phyloP scores from a whole-genome alignment of 2,113 vertebrate genomes.

The Anoplopoma fimbria region DNA sequence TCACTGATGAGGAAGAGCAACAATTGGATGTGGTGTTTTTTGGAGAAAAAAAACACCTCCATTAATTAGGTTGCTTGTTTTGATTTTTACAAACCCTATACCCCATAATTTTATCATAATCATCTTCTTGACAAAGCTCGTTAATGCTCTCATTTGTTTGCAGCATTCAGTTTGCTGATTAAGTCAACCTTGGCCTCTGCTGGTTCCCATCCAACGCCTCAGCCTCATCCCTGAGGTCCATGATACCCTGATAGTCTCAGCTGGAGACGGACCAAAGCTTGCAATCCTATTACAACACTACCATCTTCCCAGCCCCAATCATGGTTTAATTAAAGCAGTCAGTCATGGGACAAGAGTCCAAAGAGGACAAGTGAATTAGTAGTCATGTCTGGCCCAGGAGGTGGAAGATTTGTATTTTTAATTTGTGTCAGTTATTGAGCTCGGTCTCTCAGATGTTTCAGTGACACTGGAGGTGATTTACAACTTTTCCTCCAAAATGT shows the following conservation, averaged over 20 bases:
- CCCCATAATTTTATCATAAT: too few relatives aligned
- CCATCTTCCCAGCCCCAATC: slow-evolving; percentile 71
- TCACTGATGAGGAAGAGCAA: background rate
- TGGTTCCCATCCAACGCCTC: slow-evolving; percentile 54
- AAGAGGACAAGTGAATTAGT: slow-evolving; percentile 67
- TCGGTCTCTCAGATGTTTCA: slow-evolving; percentile 29
- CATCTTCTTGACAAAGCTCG: slow-evolving; percentile 21
- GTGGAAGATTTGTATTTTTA: slow-evolving; percentile 58
- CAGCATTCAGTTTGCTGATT: slow-evolving; percentile 55
- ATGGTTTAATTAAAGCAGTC: slow-evolving; percentile 77
- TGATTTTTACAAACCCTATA: too few relatives aligned
- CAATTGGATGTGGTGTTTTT: background rate
- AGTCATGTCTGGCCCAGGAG: slow-evolving; percentile 50
- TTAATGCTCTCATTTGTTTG: slow-evolving; percentile 45
- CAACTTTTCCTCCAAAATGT: background rate
- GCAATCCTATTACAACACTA: slow-evolving; percentile 78
- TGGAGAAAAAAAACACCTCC: too few relatives aligned
- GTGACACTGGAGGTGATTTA: slow-evolving; percentile 14
- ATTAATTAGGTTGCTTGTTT: background rate
- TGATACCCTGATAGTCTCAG: slow-evolving; percentile 69
- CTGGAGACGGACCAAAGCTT: slow-evolving; percentile 74
- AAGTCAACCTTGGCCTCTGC: slow-evolving; percentile 58
- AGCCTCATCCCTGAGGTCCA: slow-evolving; percentile 62
- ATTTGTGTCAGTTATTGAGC: slow-evolving; percentile 54
- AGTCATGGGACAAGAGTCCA: slow-evolving; percentile 62